Base-by-base conservation (phyloP, 2,797 vertebrate species). In the Neoniphon sammara region DNA sequence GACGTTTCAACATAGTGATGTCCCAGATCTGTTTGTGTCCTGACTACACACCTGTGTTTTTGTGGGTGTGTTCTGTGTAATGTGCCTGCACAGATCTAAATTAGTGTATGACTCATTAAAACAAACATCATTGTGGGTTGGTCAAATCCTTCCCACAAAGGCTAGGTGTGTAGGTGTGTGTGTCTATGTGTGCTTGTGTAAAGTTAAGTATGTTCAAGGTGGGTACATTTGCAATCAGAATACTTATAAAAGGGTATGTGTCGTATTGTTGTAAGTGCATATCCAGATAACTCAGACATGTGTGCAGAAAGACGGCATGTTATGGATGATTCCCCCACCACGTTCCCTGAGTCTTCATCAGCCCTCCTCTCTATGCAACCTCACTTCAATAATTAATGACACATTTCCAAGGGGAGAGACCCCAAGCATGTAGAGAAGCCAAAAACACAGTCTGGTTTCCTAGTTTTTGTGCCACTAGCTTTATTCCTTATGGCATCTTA, bases 31-130 rank as follows among this genome's bases (percentile, higher is more conserved):
- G 82, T 70, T 52, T 82, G 78, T 83, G 65, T 67, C 49, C 36
- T 5, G 42, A 65, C 61, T 46, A 50, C 78, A 82, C 85, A 85
- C 83, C 81, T 84, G 82, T 81, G 77, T 88, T 82, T 83, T 81
- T 74, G 81, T 85, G 81, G 80, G 75, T 72, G 83, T 76, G 85
- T 27, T 30, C 61, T 8, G 12, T 70, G 70, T 69, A 72, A 82
- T 72, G 64, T 70, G 71, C 69, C 66, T 65, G 78, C 15, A 10
- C 42, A 54, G 54, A 77, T 66, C 42, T 86, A 60, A 79, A 66
- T 80, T 66, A 53, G 77, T 31, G 69, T 73, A 73, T 89, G 87
- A 90, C 61, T 90, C 85, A 89, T 90, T 89, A 66, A 84, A 88
- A 79, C 86, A 91, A 89, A 91, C 87, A 88, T 5, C 53, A 25